Conservation (phyloP, 2,797 vertebrate genomes). For the Danionella dracula region DNA sequence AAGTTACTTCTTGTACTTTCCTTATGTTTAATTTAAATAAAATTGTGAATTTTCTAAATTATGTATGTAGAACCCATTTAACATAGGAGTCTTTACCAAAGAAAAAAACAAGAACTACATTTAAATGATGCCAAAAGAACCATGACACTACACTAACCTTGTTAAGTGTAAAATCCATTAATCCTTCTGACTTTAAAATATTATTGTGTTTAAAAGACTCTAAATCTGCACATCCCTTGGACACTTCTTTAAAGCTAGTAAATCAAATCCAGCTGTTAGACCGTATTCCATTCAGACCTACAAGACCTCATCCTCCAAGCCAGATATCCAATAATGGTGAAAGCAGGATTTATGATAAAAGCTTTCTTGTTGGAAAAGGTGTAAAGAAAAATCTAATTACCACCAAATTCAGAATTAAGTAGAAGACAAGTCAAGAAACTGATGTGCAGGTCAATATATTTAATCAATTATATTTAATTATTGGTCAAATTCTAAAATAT, state of each 20-base stretch:
- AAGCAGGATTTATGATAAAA: conserved; percentile 75
- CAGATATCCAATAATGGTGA: conserved; percentile 80
- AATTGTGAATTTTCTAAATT: too few relatives aligned
- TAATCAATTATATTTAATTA: too few relatives aligned
- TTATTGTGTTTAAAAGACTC: conserved; percentile 17
- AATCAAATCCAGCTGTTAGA: conserved; percentile 73
- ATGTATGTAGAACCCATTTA: too few relatives aligned
- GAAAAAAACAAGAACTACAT: too few relatives aligned
- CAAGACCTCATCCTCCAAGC: conserved; percentile 74
- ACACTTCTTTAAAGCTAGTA: conserved; percentile 61
- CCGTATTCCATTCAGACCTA: conserved; percentile 73
- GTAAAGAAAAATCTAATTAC: conserved; percentile 52
- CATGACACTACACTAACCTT: conserved; percentile 11
- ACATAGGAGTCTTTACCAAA: too few relatives aligned
- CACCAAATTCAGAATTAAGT: conserved; percentile 24
- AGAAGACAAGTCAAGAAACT: not conserved
- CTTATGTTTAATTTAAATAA: too few relatives aligned
- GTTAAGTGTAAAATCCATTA: conserved; percentile 9
- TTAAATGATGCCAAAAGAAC: too few relatives aligned
- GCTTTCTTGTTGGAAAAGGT: conserved; percentile 53
- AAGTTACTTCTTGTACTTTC: too few relatives aligned
- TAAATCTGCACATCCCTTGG: conserved; percentile 28
- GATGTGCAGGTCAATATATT: not conserved
- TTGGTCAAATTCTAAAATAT: too few relatives aligned
- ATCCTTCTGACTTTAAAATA: conserved; percentile 31